These are phyloP conservation scores for Orius insidiosus DNA, from an alignment of 1,140 invertebrate species.

Conservation along the genomic window DNA sequence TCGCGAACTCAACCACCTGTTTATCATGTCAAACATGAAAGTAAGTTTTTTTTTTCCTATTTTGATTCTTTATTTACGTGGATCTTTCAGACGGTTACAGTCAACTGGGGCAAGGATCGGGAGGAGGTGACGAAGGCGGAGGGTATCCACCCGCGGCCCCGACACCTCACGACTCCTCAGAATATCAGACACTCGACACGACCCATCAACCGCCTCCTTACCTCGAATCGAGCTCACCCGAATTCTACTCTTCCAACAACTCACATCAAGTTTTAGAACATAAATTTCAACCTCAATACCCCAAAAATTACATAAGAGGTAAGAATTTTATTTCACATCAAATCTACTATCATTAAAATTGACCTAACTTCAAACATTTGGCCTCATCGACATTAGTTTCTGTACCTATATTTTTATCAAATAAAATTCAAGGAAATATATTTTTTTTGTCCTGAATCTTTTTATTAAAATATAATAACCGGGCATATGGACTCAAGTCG, in stretches of 20 bases:
- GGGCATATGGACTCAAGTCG: background rate
- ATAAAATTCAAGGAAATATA: background rate
- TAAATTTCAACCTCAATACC: constrained; percentile 47
- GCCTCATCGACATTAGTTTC: background rate
- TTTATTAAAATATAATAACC: background rate
- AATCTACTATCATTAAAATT: too few species aligned
- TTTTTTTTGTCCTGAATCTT: background rate
- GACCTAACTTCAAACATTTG: too few species aligned
- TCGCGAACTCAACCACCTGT: constrained; percentile 13
- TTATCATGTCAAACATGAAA: constrained; percentile 20
- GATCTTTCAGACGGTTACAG: constrained; percentile 18
- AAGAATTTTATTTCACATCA: too few species aligned
- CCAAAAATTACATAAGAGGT: constrained; percentile 44
- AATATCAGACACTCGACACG: constrained; percentile 49
- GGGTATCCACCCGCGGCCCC: constrained; percentile 10
- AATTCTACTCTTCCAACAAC: constrained; percentile 45
- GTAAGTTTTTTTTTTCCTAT: background rate
- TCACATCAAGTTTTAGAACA: constrained; percentile 36
- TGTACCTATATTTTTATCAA: too few species aligned
- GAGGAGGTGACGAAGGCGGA: constrained; percentile 13
- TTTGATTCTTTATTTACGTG: constrained; percentile 5
- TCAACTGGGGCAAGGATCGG: constrained; percentile 12
- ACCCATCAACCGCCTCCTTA: constrained; percentile 37
- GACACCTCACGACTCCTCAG: constrained; percentile 26
- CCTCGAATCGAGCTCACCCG: constrained; percentile 44